A percentile compares a stretch with the other conserved stretches of the same genome.
These are phyloP conservation scores for Miltochrista miniata DNA, from an alignment of 2,888 invertebrate species.

Conservation along the genomic window DNA sequence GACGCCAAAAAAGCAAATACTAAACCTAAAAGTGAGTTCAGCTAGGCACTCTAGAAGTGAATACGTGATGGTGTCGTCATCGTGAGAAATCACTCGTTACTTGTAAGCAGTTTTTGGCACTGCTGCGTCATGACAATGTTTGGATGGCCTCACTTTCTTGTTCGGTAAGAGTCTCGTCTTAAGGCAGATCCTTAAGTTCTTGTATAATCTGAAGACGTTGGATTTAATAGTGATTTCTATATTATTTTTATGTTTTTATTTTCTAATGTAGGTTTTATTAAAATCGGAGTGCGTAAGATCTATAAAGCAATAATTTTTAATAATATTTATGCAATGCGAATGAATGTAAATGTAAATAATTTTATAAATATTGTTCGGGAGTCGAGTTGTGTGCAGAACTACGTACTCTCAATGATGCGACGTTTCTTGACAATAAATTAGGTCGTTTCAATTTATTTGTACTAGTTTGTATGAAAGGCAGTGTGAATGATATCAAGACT, in stretches of 20 bases:
- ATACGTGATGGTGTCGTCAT: too few relatives aligned
- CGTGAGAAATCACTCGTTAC: too few relatives aligned
- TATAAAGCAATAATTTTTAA: background rate
- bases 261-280: background rate
- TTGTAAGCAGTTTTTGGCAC: too few relatives aligned
- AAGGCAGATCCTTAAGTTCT: too few relatives aligned
- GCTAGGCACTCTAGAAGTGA: too few relatives aligned
- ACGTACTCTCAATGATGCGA: slow-evolving; percentile 18
- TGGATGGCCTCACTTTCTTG: too few relatives aligned
- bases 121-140: too few relatives aligned
- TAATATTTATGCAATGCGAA: slow-evolving; percentile 15
- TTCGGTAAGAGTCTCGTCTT: too few relatives aligned
- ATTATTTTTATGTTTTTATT: background rate
- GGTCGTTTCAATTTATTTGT: slow-evolving; percentile 33
- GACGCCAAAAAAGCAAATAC: too few relatives aligned
- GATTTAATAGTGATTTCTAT: too few relatives aligned
- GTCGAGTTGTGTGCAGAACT: slow-evolving; percentile 21
- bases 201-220: too few relatives aligned
- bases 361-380: slow-evolving; percentile 24
- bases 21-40: too few relatives aligned
- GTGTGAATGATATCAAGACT: slow-evolving; percentile 16
- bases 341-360: slow-evolving; percentile 31
- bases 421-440: slow-evolving; percentile 39
- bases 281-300: background rate
- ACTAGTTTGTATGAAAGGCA: slow-evolving; percentile 24